phyloP scores from a whole-genome alignment of 1,140 invertebrate genomes.

The Araneus ventricosus region DNA sequence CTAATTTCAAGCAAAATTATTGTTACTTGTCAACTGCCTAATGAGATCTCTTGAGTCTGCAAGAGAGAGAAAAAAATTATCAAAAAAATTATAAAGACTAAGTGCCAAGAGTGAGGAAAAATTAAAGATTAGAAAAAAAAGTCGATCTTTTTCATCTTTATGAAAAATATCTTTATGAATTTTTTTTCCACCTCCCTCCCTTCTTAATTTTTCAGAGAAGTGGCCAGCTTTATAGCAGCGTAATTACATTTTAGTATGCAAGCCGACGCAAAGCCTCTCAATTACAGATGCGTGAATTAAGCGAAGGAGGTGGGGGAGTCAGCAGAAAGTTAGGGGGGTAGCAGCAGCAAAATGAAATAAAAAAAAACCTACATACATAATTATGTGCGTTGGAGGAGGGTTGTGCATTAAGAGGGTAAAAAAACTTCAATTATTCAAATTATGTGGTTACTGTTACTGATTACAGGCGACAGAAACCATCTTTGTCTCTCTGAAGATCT shows the following conservation, averaged over 20 bases:
- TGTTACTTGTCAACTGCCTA: slow-evolving; percentile 74
- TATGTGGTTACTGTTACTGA: slow-evolving; percentile 71
- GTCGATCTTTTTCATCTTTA: slow-evolving; percentile 74
- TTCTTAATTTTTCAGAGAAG: slow-evolving; percentile 68
- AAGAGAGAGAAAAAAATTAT: slow-evolving; percentile 41
- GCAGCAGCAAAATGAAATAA: not conserved
- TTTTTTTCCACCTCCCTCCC: slow-evolving; percentile 53
- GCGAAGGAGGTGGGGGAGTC: not conserved
- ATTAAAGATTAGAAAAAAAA: slow-evolving; percentile 49
- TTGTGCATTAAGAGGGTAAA: slow-evolving; percentile 42
- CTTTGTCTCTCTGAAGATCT: slow-evolving; percentile 55
- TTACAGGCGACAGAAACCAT: slow-evolving; percentile 63
- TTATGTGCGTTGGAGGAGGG: slow-evolving; percentile 36
- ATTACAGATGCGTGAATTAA: slow-evolving; percentile 72
- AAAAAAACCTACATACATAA: slow-evolving; percentile 61
- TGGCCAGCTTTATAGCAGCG: slow-evolving; percentile 69
- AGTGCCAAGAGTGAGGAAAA: slow-evolving; percentile 35
- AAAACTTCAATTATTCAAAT: slow-evolving; percentile 74
- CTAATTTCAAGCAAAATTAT: slow-evolving; percentile 76
- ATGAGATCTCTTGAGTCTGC: slow-evolving; percentile 54
- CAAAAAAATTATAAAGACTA: slow-evolving; percentile 41
- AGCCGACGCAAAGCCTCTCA: slow-evolving; percentile 62
- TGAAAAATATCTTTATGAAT: slow-evolving; percentile 70
- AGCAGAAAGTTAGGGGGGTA: not conserved
- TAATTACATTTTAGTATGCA: slow-evolving; percentile 75